A percentile compares a stretch with the other conserved stretches of the same genome.
Conservation (phyloP, 2,888 invertebrate genomes). For the Cephonodes hylas region DNA sequence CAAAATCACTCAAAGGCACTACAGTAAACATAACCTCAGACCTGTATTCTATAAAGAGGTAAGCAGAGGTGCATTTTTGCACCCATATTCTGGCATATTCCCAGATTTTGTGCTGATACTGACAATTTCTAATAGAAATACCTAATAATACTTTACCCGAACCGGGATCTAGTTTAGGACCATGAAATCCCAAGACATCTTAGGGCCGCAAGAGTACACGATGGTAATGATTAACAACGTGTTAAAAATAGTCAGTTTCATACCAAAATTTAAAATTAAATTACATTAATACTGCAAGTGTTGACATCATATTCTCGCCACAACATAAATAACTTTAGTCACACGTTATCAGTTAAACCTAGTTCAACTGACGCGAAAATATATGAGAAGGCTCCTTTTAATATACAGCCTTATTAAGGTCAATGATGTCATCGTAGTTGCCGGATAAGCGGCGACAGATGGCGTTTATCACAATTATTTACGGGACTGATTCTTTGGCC, state of each 20-base stretch:
- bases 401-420: background rate
- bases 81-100: too few species aligned
- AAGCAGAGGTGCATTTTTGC: too few species aligned
- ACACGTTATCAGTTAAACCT: background rate
- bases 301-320: background rate
- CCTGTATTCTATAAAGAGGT: too few species aligned
- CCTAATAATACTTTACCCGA: too few species aligned
- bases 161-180: too few species aligned
- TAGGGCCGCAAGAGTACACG: too few species aligned
- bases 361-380: background rate
- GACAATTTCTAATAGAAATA: too few species aligned
- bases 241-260: background rate
- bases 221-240: background rate
- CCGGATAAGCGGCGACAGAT: background rate
- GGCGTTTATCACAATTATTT: slow-evolving; percentile 2
- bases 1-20: too few species aligned
- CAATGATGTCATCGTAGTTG: background rate
- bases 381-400: background rate
- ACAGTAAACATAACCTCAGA: too few species aligned
- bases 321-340: background rate
- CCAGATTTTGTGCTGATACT: too few species aligned
- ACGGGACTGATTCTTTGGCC: background rate
- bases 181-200: too few species aligned
- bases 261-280: background rate
- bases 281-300: background rate